A percentile compares a stretch with the other conserved stretches of the same genome.
Conservation (phyloP, 2,888 invertebrate species). For the Acanthosepion lycidas region DNA sequence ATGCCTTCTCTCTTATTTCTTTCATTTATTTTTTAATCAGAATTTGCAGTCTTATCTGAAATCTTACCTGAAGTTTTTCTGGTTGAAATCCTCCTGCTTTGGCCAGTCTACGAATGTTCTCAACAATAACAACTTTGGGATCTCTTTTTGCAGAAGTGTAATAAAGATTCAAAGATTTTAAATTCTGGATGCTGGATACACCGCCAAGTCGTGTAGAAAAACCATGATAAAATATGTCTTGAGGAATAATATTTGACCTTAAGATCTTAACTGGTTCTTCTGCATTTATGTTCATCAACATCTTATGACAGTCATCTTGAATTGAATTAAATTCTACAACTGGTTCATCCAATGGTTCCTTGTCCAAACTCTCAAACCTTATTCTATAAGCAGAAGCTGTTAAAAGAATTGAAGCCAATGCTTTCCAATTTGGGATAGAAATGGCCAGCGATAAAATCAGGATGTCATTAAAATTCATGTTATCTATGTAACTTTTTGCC, state of each 20-base stretch:
- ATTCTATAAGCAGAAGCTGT: neutral
- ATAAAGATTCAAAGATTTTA: constrained; percentile 58
- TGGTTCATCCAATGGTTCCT: neutral
- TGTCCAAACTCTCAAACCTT: neutral
- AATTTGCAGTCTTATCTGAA: neutral
- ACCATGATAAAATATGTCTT: constrained; percentile 54
- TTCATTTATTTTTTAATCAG: no score
- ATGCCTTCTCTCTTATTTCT: no score
- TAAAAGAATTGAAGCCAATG: neutral
- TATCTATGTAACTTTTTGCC: neutral
- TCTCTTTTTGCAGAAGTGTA: constrained; percentile 57
- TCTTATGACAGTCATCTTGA: constrained; percentile 20
- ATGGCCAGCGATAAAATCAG: neutral
- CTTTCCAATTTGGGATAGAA: constrained; percentile 40
- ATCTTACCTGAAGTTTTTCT: constrained; percentile 42
- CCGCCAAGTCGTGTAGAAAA: constrained; percentile 59
- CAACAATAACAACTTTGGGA: constrained; percentile 55
- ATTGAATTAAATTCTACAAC: neutral
- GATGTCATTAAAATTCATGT: constrained; percentile 1
- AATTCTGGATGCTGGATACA: constrained; percentile 53
- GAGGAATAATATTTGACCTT: constrained; percentile 52
- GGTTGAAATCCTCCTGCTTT: constrained; percentile 50
- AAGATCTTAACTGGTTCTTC: constrained; percentile 48
- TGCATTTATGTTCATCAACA: neutral
- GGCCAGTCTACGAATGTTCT: constrained; percentile 57